Conservation (phyloP, 2,888 invertebrate genomes). For the Exephanes ischioxanthus region DNA sequence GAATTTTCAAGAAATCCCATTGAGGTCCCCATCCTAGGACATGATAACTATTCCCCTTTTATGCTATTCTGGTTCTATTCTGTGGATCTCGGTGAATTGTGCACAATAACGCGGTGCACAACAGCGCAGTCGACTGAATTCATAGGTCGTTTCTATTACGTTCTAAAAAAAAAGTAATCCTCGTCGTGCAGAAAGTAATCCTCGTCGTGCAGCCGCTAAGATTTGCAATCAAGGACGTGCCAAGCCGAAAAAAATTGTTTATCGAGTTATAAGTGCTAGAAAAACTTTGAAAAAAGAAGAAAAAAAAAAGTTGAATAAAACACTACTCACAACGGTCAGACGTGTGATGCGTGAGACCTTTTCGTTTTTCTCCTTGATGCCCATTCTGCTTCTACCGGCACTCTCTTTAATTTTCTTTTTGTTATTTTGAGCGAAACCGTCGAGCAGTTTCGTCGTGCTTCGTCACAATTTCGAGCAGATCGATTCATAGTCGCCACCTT, state of each 20-base stretch:
- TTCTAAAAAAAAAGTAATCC: too few species aligned
- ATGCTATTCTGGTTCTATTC: too few species aligned
- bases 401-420: conserved; percentile 1
- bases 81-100: too few species aligned
- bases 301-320: conserved; percentile 24
- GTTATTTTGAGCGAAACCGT: conserved; percentile 23
- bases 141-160: too few species aligned
- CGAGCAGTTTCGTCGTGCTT: conserved; percentile 15
- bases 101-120: too few species aligned
- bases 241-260: not conserved
- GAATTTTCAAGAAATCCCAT: too few species aligned
- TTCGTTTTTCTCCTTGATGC: conserved; percentile 57
- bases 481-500: conserved; percentile 56
- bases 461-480: conserved; percentile 2
- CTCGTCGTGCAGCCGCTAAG: too few species aligned
- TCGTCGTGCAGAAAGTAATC: too few species aligned
- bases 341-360: conserved; percentile 77
- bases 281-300: not conserved
- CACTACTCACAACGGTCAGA: conserved; percentile 78
- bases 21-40: too few species aligned
- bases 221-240: not conserved
- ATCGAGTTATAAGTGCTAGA: not conserved
- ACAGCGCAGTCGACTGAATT: too few species aligned
- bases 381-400: conserved; percentile 10
- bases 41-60: too few species aligned